These are phyloP conservation scores for Trissolcus japonicus DNA, from an alignment of 2,888 invertebrate species.

Conservation along the genomic window DNA sequence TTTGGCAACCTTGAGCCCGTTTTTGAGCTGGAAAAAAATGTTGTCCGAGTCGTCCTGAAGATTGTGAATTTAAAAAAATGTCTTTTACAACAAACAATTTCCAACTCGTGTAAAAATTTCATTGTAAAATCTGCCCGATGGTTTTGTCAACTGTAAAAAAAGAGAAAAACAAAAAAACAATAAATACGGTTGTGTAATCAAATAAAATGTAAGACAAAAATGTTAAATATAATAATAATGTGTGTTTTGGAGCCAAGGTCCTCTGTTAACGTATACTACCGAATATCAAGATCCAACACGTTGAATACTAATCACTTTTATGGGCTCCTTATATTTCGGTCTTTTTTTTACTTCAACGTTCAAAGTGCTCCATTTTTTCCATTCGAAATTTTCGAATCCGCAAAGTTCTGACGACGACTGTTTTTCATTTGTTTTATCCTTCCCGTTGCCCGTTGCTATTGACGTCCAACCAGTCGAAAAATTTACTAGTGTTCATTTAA, in stretches of 20 bases:
- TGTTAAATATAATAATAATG: slow-evolving; percentile 55
- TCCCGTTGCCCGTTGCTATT: background rate
- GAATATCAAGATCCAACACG: slow-evolving; percentile 67
- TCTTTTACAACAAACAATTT: too few species aligned
- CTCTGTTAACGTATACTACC: slow-evolving; percentile 61
- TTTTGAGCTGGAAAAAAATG: slow-evolving; percentile 59
- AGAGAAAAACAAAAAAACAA: slow-evolving; percentile 2
- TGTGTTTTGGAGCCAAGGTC: slow-evolving; percentile 74
- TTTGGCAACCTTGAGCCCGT: slow-evolving; percentile 72
- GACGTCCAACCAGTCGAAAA: background rate
- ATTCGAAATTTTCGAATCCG: slow-evolving; percentile 22
- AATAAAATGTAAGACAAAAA: slow-evolving; percentile 21
- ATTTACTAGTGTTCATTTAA: background rate
- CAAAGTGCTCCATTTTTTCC: slow-evolving; percentile 27
- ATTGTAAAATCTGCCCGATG: too few species aligned
- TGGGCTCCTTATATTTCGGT: too few species aligned
- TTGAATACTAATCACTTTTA: slow-evolving; percentile 62
- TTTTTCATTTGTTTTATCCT: slow-evolving; percentile 5
- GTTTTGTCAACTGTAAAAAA: too few species aligned
- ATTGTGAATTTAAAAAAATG: slow-evolving; percentile 26
- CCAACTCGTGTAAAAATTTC: too few species aligned
- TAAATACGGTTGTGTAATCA: slow-evolving; percentile 8
- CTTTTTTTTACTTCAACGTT: background rate
- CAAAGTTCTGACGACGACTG: background rate
- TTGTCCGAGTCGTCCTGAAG: slow-evolving; percentile 19